Conservation (phyloP, 2,113 vertebrate genomes). For the Chaetops frenatus region DNA sequence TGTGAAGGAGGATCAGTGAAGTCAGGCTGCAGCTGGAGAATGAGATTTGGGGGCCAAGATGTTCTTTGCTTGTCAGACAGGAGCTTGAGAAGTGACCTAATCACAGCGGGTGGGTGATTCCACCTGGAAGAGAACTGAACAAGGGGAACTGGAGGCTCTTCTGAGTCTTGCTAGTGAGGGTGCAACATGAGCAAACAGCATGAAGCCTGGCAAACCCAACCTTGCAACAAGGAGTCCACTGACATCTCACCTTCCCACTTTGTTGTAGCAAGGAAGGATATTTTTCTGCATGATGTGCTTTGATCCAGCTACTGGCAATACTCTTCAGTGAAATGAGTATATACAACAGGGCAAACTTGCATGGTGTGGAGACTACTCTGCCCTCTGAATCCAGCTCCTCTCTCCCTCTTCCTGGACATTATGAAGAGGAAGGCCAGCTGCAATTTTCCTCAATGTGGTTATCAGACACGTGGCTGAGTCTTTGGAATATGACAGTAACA, state of each 20-base stretch:
- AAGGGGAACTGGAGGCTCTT: neutral
- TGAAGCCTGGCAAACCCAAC: neutral
- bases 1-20: neutral
- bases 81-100: neutral
- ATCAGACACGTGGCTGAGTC: fast-evolving
- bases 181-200: neutral
- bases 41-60: neutral
- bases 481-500: neutral
- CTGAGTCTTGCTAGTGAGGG: neutral
- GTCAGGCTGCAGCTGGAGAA: neutral
- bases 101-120: neutral
- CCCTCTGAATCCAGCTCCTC: neutral
- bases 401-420: neutral
- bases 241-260: neutral
- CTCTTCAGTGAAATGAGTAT: neutral
- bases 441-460: neutral
- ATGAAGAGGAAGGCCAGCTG: neutral
- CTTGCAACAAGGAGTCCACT: neutral
- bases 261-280: neutral
- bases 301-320: neutral
- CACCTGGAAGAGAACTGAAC: neutral
- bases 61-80: neutral
- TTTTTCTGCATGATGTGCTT: neutral
- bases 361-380: neutral
- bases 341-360: neutral